These are phyloP conservation scores for Rhinoraja longicauda DNA, from an alignment of 2,797 vertebrate genomes.

Conservation along the genomic window DNA sequence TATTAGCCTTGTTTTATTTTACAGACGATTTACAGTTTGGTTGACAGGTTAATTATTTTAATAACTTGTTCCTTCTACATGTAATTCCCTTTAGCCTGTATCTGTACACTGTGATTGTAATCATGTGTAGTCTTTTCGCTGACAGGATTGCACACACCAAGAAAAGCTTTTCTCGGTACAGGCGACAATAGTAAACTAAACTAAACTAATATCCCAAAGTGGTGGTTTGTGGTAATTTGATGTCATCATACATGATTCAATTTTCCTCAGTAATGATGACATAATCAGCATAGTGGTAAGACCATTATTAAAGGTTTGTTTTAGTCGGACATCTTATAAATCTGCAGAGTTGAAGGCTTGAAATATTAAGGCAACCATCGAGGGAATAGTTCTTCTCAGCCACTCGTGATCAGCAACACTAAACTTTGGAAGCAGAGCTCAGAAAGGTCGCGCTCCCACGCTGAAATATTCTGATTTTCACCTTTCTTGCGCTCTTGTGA, in stretches of 20 bases:
- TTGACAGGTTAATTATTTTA: not conserved
- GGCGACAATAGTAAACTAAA: too few species aligned
- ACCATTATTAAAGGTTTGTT: not conserved
- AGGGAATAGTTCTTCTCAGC: too few species aligned
- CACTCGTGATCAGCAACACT: too few species aligned
- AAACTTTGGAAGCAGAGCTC: too few species aligned
- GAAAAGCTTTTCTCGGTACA: too few species aligned
- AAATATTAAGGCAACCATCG: not conserved
- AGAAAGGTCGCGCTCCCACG: too few species aligned
- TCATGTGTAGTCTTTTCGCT: too few species aligned
- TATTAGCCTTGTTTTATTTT: not conserved
- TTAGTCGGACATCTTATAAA: not conserved
- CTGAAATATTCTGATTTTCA: not conserved
- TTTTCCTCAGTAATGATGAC: too few species aligned
- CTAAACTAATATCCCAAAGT: too few species aligned
- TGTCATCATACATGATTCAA: not conserved
- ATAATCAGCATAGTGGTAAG: not conserved
- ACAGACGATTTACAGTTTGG: not conserved
- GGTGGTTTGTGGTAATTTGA: not conserved
- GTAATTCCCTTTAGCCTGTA: too few species aligned
- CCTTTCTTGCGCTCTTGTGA: not conserved
- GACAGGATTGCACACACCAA: too few species aligned
- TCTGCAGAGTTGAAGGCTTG: not conserved
- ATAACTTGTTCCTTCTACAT: not conserved
- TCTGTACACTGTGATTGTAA: too few species aligned